Conservation (phyloP, 2,797 vertebrate species). For the Poliocrania exsul region DNA sequence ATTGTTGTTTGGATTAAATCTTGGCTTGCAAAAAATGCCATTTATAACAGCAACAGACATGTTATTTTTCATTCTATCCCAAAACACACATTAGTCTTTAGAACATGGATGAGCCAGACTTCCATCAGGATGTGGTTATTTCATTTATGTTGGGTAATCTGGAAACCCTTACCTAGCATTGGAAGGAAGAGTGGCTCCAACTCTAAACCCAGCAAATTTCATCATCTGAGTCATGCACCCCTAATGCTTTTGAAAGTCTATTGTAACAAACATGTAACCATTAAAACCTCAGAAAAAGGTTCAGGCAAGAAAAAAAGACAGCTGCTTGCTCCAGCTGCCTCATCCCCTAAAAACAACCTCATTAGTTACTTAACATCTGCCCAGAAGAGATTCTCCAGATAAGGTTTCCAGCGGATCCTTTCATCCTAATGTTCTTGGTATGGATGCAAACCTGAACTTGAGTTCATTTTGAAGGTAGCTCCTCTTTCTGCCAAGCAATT, state of each 20-base stretch:
- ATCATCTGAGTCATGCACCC: background rate
- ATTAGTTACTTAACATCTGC: background rate
- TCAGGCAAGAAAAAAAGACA: background rate
- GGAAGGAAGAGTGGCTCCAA: background rate
- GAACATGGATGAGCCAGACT: background rate
- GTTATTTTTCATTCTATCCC: background rate
- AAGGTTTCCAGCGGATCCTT: background rate
- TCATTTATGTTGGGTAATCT: background rate
- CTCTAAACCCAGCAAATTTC: background rate
- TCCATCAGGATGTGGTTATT: background rate
- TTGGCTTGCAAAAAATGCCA: background rate
- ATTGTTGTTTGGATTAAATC: background rate
- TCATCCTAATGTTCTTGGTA: background rate
- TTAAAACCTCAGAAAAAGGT: background rate
- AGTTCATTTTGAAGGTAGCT: background rate
- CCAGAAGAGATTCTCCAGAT: background rate
- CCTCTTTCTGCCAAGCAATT: background rate
- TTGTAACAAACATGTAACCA: background rate
- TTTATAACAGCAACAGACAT: background rate
- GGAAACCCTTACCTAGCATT: background rate
- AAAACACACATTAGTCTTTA: background rate
- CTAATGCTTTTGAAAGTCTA: background rate
- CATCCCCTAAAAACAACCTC: background rate
- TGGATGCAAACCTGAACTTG: background rate
- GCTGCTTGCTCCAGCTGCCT: background rate